Conservation (phyloP, 2,888 invertebrate genomes). For the Ormyrus labotus region DNA sequence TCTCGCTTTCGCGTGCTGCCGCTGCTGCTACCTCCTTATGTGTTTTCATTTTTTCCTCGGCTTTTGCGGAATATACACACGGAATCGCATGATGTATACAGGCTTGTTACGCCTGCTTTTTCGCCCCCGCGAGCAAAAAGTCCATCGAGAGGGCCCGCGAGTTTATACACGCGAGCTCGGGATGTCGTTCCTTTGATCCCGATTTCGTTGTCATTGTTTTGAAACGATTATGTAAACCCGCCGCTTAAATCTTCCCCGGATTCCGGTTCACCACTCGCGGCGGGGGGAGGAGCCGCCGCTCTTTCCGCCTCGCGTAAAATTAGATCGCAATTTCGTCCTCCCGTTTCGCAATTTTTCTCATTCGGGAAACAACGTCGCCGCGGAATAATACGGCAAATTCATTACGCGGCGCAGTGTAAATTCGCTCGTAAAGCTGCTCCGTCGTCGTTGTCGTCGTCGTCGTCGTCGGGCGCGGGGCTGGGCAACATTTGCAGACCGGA, state of each 20-base stretch:
- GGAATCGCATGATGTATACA: constrained; percentile 52
- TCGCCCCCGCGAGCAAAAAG: constrained; percentile 29
- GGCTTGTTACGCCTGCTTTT: constrained; percentile 46
- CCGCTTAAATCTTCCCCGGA: background rate
- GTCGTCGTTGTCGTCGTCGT: too few relatives aligned
- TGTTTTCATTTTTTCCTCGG: constrained; percentile 38
- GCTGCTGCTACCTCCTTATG: constrained; percentile 12
- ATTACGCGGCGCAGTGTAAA: constrained; percentile 24
- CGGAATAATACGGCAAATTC: constrained; percentile 32
- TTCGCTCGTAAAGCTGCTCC: constrained; percentile 14
- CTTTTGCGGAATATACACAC: constrained; percentile 33
- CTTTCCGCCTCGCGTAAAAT: background rate
- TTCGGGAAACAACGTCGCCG: background rate
- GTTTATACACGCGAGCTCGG: background rate
- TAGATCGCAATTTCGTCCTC: constrained; percentile 7
- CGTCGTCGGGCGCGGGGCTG: too few relatives aligned
- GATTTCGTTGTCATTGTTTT: constrained; percentile 19
- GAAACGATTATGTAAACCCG: background rate
- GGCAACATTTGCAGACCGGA: background rate
- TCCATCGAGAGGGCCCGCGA: background rate
- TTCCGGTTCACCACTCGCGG: too few relatives aligned
- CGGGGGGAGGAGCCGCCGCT: too few relatives aligned
- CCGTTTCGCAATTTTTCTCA: constrained; percentile 11
- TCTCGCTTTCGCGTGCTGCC: background rate
- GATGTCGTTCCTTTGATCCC: constrained; percentile 18